Evolutionary conservation across 2,888 invertebrate species (phyloP), one percentile per base, ranked within the genome.

Genomic region (Metalampra italica): DNA sequence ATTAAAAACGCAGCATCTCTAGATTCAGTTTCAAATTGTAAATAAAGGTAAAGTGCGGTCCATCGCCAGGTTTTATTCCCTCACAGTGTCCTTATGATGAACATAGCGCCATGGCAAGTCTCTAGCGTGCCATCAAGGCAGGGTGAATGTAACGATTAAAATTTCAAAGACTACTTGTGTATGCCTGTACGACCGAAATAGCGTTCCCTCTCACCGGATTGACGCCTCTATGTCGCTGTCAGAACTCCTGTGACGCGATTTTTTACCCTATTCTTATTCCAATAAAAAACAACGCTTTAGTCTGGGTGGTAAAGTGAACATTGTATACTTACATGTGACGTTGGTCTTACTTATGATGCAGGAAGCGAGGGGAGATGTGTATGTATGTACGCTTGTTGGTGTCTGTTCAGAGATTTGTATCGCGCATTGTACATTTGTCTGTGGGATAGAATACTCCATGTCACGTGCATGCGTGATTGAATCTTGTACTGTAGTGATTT

Each of bases 81-180:
- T 44, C 29, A 44, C 36, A 15, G 11, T 37, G 53, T 58, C 60
- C 56, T 55, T 55, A 61, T 71, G 67, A 75, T 68, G 71, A 73
- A 71, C 71, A 69, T 69, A 71, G 72, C 62, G 74, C 69, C 72
- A 70, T 67, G 56, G 63, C 68, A 3, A 22, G 22, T 22, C 78
- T 74, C 77, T 60, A 75, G 76, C 78, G 79, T 78, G 77, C 80
- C 79, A 82, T 78, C 71, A 71, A 75, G 71, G 64, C 76, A 76
- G 84, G 83, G 88, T 87, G 87, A 87, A 87, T 82, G 88, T 81
- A 81, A 82, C 88, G 76, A 87, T 88, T 86, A 88, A 88, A 88
- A 85, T 87, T 88, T 87, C 82, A 87, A 87, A 85, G 79, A 83
- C 74, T 77, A 79, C 77, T 75, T 78, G 76, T 78, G 75, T 78